These are phyloP conservation scores for Eulimnadia texana DNA, from an alignment of 1,140 invertebrate genomes.

Conservation along the genomic window DNA sequence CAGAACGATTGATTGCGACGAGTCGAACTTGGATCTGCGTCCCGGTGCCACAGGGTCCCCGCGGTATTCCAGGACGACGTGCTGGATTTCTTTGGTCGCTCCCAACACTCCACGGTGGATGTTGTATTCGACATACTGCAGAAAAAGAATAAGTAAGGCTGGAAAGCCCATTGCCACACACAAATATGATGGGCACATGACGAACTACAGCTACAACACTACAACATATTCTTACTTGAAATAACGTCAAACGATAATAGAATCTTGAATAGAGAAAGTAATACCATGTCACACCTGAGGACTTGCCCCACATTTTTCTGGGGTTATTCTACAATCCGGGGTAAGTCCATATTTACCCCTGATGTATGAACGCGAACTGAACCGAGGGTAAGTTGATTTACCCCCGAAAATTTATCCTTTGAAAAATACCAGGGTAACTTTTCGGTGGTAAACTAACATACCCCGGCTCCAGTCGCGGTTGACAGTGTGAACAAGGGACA, in stretches of 20 bases:
- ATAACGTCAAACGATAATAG: neutral
- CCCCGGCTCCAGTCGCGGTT: too few species aligned
- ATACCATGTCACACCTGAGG: too few species aligned
- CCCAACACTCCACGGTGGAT: conserved; percentile 65
- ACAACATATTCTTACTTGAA: neutral
- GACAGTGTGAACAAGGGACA: too few species aligned
- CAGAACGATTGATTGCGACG: conserved; percentile 47
- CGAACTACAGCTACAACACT: too few species aligned
- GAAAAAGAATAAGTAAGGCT: conserved; percentile 19
- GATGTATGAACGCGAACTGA: too few species aligned
- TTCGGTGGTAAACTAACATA: too few species aligned
- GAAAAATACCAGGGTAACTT: too few species aligned
- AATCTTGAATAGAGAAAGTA: neutral
- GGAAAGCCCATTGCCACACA: neutral
- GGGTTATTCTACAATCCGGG: too few species aligned
- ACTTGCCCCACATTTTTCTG: too few species aligned
- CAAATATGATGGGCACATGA: neutral
- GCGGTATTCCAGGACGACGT: conserved; percentile 55
- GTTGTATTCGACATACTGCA: conserved; percentile 60
- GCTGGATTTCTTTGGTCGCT: conserved; percentile 51
- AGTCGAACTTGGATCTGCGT: conserved; percentile 44
- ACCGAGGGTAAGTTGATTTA: too few species aligned
- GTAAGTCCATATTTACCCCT: too few species aligned
- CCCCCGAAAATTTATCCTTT: too few species aligned
- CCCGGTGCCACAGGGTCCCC: conserved; percentile 46